Conservation (phyloP, 2,113 vertebrate genomes). For the human region GRCh38 chr4:164213501-164214000, state of each 20-base stretch:
- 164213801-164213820: neutral
- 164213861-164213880: neutral
- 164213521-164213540: neutral
- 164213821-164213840: neutral
- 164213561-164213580: neutral
- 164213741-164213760: neutral
- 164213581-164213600: neutral
- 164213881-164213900: neutral
- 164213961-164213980: too few species aligned
- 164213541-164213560: neutral
- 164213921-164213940: too few species aligned
- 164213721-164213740: constrained; percentile 4
- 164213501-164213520: too few species aligned
- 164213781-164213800: neutral
- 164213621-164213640: neutral
- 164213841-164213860: neutral
- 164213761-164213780: neutral
- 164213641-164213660: neutral
- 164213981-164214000: too few species aligned
- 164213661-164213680: neutral
- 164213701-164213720: neutral
- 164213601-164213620: neutral
- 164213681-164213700: neutral
- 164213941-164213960: too few species aligned
- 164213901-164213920: too few species aligned